Base-by-base conservation (phyloP, 2,888 invertebrate genomes). In the Cerastis leucographa region DNA sequence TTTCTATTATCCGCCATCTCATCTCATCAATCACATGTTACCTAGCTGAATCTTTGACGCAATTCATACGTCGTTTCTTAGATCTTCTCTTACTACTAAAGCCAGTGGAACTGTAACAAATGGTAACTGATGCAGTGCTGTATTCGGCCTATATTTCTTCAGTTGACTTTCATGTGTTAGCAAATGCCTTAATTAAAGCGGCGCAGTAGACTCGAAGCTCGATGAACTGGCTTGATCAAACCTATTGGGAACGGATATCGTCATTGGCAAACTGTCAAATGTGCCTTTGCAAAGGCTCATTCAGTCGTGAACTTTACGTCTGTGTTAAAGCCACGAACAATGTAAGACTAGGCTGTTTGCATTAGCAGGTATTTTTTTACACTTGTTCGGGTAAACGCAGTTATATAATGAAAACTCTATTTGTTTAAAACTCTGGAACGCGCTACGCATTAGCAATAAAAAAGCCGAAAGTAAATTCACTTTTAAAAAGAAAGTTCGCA, bases 241-340 rank as follows among this genome's bases (percentile, higher is more conserved):
- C 72, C 72, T n/a, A 56, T 59, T 29, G 73, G 59, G 80, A 72
- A 56, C n/a, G 46, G 11, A 12, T 29, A 42, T 42, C 46, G 29
- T 42, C 42, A 80, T 80, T 49, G 76, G 73, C 80, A 80, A 59
- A 49, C 59, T 76, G 72, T 76, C 56, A 49, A 80, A 29, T 59
- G 29, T 22, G 40, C 17, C 42, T 29, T 59, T 29, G 56, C 8
- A 7, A 19, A 35, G 19, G 40, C 49, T 29, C 5, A 59, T 59
- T 71, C 42, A 12, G 14, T 35, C 29, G 49, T 42, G 29, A 59
- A 42, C 29, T 14, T 79, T 14, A 46, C 35, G 49, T 51, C 51
- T 44, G 51, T 22, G n/a, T 22, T 44, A 19, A 19, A 76, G 7
- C 8, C 7, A 29, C 3, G 11, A 29, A 22, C 40, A 72, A 73